phyloP scores from a whole-genome alignment of 2,797 vertebrate genomes.

The Falco naumanni region DNA sequence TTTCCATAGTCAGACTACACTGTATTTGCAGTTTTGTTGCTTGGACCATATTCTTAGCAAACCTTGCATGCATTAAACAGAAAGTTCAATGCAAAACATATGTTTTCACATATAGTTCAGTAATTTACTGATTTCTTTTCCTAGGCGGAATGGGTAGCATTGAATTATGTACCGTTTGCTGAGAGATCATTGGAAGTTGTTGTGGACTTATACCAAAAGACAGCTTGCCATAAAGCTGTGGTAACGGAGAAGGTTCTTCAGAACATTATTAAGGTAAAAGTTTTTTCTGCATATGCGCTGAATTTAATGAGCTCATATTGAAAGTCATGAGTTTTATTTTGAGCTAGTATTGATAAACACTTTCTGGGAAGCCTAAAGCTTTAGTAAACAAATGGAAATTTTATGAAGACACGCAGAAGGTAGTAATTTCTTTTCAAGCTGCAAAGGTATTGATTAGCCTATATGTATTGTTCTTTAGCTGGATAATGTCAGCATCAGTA shows the following conservation, averaged over 20 bases:
- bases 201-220: constrained; percentile 98
- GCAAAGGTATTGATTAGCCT: background rate
- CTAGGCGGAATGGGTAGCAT: constrained; percentile 98
- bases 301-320: background rate
- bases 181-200: constrained; percentile 96
- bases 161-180: constrained; percentile 99
- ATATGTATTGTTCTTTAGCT: background rate
- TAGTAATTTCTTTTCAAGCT: background rate
- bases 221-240: constrained; percentile 98
- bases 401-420: background rate
- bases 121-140: constrained; percentile 61
- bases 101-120: background rate
- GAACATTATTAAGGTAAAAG: constrained; percentile 93
- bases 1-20: constrained; percentile 19
- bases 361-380: background rate
- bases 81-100: constrained; percentile 50
- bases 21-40: constrained; percentile 59
- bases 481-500: background rate
- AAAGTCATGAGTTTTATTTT: background rate
- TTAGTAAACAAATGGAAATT: background rate
- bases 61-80: constrained; percentile 74
- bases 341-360: background rate
- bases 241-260: constrained; percentile 96
- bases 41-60: constrained; percentile 67
- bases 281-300: background rate